Evolutionary conservation across 2,113 vertebrate species (phyloP), one percentile per base, ranked within the genome.

Genomic region (Athene cunicularia): DNA sequence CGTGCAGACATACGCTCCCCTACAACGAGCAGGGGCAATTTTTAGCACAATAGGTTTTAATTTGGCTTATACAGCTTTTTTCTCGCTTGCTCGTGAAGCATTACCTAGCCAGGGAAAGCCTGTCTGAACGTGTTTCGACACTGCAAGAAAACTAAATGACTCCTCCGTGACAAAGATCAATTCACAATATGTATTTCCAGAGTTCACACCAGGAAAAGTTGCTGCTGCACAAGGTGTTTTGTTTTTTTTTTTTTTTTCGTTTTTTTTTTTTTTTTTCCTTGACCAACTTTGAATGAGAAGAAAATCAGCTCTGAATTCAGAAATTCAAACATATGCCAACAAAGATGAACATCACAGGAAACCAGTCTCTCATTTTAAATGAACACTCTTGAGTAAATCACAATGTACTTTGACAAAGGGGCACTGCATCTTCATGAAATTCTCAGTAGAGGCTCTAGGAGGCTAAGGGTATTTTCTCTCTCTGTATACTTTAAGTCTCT

Each of bases 391-490:
- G 28, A 74, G 71, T 49, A 50, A 96, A 96, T 90, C 17, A 17
- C 95, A 41, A 50, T 7, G 35, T 77, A 71, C 68, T 94, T 55
- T 86, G 96, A 88, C 81, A 75, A 73, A 49, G 90, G 95, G 95
- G 92, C 86, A 76, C 95, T 60, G 89, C 64, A 19, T 90, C 95
- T 92, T 97, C 98, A 98, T 94, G 97, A 97, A 95, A 96, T 97
- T 96, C 98, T 97, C 94, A 91, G 95, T 92, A 96, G 97, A 98
- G 98, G 98, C 98, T 98, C 98, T 98, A 98, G 98, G 98, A 98
- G 98, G 98, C 98, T 98, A 93, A 97, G 97, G 97, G 97, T 93
- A 95, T 94, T 97, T 97, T 94, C 94, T 96, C 95, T 94, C 87
- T 95, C 93, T 86, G 95, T 94, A 83, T 74, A 96, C 39, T 87